Evolutionary conservation across 2,888 invertebrate species (phyloP).

Genomic region (Panopea generosa): DNA sequence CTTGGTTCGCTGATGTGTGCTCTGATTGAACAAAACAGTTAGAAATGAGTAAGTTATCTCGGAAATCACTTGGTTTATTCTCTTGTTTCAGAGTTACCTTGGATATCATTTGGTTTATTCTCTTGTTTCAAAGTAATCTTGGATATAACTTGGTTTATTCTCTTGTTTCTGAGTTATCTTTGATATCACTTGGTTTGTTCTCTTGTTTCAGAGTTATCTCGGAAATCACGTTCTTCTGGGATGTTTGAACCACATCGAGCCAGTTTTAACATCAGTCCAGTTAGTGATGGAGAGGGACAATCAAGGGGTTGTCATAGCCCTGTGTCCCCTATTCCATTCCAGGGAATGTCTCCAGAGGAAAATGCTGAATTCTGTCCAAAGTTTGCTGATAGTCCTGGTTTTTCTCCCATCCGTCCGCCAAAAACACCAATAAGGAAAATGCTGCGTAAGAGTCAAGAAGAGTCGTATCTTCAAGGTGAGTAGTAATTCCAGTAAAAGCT

Average conservation of each 20-base stretch:
- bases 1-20: no score
- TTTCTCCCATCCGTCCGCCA: constrained; percentile 59
- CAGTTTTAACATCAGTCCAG: constrained; percentile 52
- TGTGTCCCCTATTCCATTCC: constrained; percentile 53
- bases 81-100: no score
- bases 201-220: no score
- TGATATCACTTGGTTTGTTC: no score
- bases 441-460: constrained; percentile 53
- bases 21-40: no score
- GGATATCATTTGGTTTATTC: no score
- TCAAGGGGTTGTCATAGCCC: constrained; percentile 21
- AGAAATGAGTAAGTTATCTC: no score
- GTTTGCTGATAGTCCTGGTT: constrained; percentile 61
- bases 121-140: no score
- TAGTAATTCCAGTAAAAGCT: no score
- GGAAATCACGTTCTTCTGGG: constrained; percentile 43
- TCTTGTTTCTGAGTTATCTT: no score
- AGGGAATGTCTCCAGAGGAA: constrained; percentile 23
- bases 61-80: no score
- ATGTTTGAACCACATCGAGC: constrained; percentile 41
- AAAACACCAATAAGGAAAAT: constrained; percentile 56
- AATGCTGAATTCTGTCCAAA: constrained; percentile 38
- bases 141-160: no score
- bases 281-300: constrained; percentile 18
- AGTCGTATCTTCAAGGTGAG: constrained; percentile 65